Conservation (phyloP, 1,140 invertebrate species). For the Brachionus asplanchnoidis region DNA sequence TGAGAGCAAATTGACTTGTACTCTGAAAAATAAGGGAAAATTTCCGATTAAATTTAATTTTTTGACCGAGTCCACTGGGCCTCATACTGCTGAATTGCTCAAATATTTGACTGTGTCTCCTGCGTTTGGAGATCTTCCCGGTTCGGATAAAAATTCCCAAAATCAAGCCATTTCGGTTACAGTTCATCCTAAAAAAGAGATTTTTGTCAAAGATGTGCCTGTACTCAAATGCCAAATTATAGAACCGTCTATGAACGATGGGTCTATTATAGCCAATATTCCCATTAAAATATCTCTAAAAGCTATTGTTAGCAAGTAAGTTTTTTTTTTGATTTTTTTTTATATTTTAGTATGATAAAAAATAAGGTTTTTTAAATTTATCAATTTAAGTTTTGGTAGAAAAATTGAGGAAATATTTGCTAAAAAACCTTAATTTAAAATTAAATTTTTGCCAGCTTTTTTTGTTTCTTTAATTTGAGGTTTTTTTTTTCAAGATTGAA, state of each 20-base stretch:
- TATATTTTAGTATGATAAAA: neutral
- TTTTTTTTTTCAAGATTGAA: no score
- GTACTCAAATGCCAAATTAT: constrained; percentile 53
- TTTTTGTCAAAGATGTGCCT: constrained; percentile 36
- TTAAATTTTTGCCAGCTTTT: no score
- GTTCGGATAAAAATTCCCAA: constrained; percentile 30
- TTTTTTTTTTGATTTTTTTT: constrained; percentile 40
- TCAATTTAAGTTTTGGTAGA: no score
- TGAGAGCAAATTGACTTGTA: constrained; percentile 53
- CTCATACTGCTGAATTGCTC: neutral
- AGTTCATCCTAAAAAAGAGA: constrained; percentile 1
- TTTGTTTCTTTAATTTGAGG: no score
- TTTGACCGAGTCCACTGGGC: neutral
- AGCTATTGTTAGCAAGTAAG: constrained; percentile 56
- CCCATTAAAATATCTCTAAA: constrained; percentile 56
- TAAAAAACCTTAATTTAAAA: no score
- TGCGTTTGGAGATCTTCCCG: neutral
- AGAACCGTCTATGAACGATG: constrained; percentile 52
- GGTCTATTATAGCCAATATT: constrained; percentile 55
- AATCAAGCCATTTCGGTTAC: neutral
- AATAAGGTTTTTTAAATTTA: neutral
- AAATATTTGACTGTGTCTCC: constrained; percentile 35
- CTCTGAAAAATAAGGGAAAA: constrained; percentile 58
- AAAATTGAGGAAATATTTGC: no score
- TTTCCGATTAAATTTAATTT: constrained; percentile 54